Conservation (phyloP, 2,113 vertebrate genomes). For the Callorhinus ursinus region DNA sequence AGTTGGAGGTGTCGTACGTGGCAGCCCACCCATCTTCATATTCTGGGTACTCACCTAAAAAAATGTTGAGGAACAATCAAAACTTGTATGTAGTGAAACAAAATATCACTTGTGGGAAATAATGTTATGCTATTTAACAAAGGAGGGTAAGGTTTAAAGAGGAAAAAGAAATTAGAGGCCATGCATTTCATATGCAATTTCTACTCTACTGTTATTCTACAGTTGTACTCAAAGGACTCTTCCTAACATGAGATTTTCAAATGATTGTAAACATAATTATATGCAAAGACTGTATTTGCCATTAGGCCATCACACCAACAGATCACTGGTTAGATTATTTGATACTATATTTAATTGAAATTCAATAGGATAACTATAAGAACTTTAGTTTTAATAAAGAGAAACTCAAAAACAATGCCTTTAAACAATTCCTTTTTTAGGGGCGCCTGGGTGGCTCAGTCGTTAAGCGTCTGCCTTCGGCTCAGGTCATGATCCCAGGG, state of each 20-base stretch:
- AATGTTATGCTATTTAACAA: slow-evolving; percentile 68
- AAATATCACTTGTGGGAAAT: slow-evolving; percentile 60
- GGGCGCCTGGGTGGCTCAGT: too few relatives aligned
- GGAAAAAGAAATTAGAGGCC: slow-evolving; percentile 79
- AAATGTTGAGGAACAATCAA: slow-evolving; percentile 77
- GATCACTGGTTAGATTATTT: slow-evolving; percentile 72
- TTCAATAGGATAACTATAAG: slow-evolving; percentile 52
- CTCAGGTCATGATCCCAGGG: too few relatives aligned
- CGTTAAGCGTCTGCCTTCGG: too few relatives aligned
- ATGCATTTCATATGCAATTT: slow-evolving; percentile 84
- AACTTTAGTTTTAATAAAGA: slow-evolving; percentile 47
- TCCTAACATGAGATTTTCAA: slow-evolving; percentile 70
- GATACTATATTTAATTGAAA: slow-evolving; percentile 66
- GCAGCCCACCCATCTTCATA: slow-evolving; percentile 97
- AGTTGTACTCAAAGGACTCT: slow-evolving; percentile 89
- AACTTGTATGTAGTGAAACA: slow-evolving; percentile 42
- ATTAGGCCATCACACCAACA: slow-evolving; percentile 79
- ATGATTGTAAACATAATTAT: slow-evolving; percentile 56
- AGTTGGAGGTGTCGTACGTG: slow-evolving; percentile 96
- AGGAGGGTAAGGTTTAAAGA: slow-evolving; percentile 77
- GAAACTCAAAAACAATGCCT: slow-evolving; percentile 40
- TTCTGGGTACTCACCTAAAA: slow-evolving; percentile 97
- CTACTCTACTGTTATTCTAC: slow-evolving; percentile 82
- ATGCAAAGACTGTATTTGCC: slow-evolving; percentile 80
- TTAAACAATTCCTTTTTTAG: slow-evolving; percentile 41